Conservation (phyloP, 2,888 invertebrate genomes). For the Sussaba pulchella region DNA sequence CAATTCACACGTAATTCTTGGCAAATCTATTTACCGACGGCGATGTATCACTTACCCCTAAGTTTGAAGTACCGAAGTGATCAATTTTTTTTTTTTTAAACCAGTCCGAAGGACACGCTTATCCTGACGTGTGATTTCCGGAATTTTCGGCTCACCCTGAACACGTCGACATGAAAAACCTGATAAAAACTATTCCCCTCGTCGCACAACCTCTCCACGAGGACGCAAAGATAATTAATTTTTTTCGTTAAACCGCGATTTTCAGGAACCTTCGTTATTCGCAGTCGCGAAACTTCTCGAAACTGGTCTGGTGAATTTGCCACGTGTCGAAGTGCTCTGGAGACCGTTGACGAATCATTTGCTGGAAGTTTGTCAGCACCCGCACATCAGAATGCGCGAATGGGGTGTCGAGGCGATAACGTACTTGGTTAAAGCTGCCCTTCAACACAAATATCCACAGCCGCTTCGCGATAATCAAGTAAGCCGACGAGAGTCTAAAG, state of each 20-base stretch:
- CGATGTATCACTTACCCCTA: too few relatives aligned
- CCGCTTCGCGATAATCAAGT: conserved; percentile 94
- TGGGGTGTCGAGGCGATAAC: conserved; percentile 99
- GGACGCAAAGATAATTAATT: too few relatives aligned
- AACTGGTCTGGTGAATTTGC: conserved; percentile 97
- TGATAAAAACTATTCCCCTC: too few relatives aligned
- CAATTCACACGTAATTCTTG: too few relatives aligned
- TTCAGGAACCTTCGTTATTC: conserved; percentile 96
- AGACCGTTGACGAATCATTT: conserved; percentile 97
- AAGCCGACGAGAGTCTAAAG: conserved; percentile 64
- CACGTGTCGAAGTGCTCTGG: conserved; percentile 97
- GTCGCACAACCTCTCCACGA: too few relatives aligned
- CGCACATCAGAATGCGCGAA: conserved; percentile 97
- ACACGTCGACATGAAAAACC: too few relatives aligned
- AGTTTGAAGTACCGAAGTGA: too few relatives aligned
- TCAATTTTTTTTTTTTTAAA: too few relatives aligned
- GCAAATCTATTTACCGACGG: too few relatives aligned
- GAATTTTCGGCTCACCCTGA: too few relatives aligned
- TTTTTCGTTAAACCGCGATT: conserved; percentile 57
- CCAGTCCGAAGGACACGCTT: too few relatives aligned
- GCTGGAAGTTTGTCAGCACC: conserved; percentile 98
- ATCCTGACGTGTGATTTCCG: too few relatives aligned
- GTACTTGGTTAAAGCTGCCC: conserved; percentile 95
- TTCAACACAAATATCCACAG: conserved; percentile 93
- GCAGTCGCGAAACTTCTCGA: conserved; percentile 99